These are phyloP conservation scores for Neodiprion virginianus DNA, from an alignment of 1,140 invertebrate genomes.

Conservation along the genomic window DNA sequence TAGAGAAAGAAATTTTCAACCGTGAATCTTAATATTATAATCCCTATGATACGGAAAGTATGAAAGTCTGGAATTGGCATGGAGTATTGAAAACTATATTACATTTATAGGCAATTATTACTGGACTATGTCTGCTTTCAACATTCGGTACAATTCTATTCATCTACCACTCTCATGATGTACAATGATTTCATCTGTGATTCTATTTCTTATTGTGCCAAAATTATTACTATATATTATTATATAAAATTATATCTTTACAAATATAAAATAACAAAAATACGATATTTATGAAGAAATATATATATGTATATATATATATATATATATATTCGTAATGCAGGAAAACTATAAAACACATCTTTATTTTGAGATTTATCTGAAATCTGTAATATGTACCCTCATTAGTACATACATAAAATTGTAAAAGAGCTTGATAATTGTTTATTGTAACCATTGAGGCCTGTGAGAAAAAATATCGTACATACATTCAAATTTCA, in stretches of 20 bases:
- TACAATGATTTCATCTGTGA: slow-evolving; percentile 61
- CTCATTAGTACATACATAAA: neutral
- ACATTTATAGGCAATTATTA: neutral
- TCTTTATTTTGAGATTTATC: neutral
- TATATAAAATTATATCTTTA: slow-evolving; percentile 24
- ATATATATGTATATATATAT: slow-evolving; percentile 24
- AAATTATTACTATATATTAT: slow-evolving; percentile 44
- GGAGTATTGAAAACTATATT: neutral
- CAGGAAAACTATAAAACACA: slow-evolving; percentile 6
- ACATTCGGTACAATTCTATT: slow-evolving; percentile 23
- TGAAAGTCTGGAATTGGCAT: neutral
- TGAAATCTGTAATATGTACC: neutral
- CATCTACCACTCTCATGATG: slow-evolving; percentile 48
- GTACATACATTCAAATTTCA: neutral
- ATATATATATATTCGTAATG: slow-evolving; percentile 16
- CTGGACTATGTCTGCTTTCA: neutral
- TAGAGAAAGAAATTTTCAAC: neutral
- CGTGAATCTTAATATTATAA: neutral
- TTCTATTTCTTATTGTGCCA: slow-evolving; percentile 59
- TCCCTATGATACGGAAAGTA: neutral
- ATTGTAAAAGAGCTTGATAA: neutral
- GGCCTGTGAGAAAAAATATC: neutral
- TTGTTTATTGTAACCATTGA: neutral
- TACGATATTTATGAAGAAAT: slow-evolving; percentile 18
- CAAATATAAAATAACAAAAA: slow-evolving; percentile 22